phyloP scores from a whole-genome alignment of 2,797 vertebrate species.

The Cottoperca gobio region DNA sequence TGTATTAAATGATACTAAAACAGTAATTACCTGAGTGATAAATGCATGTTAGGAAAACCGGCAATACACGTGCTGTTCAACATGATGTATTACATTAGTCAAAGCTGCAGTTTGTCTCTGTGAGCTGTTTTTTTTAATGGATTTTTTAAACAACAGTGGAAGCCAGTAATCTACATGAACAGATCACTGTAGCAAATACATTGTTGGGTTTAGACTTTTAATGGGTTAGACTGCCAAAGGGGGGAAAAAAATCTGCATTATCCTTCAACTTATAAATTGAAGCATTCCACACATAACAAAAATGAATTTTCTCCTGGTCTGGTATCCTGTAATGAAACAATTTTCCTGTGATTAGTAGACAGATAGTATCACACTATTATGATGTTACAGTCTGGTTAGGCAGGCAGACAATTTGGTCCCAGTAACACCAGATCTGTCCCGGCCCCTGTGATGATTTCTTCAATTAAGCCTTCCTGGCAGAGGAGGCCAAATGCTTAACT shows the following conservation, averaged over 20 bases:
- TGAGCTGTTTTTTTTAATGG: conserved; percentile 63
- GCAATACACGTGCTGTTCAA: conserved; percentile 50
- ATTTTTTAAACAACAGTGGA: conserved; percentile 54
- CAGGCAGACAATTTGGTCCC: conserved; percentile 73
- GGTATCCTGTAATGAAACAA: conserved; percentile 59
- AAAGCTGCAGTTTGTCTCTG: conserved; percentile 63
- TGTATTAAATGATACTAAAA: conserved; percentile 60
- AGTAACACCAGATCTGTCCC: conserved; percentile 71
- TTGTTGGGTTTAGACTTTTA: conserved; percentile 38
- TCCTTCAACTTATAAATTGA: conserved; percentile 34
- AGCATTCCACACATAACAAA: conserved; percentile 50
- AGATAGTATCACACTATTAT: conserved; percentile 63
- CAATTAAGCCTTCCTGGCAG: conserved; percentile 80
- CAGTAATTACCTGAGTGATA: conserved; percentile 68
- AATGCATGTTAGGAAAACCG: conserved; percentile 52
- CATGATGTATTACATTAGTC: conserved; percentile 69
- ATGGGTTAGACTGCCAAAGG: conserved; percentile 24
- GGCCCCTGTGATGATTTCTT: conserved; percentile 82
- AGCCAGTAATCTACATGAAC: conserved; percentile 52
- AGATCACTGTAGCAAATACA: conserved; percentile 47
- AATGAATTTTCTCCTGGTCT: conserved; percentile 49
- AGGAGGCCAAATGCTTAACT: conserved; percentile 81
- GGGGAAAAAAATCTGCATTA: conserved; percentile 17
- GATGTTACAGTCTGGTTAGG: conserved; percentile 73
- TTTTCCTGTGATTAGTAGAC: conserved; percentile 59